Evolutionary conservation across 2,797 vertebrate species (phyloP).

Genomic region (Botia almorhae): DNA sequence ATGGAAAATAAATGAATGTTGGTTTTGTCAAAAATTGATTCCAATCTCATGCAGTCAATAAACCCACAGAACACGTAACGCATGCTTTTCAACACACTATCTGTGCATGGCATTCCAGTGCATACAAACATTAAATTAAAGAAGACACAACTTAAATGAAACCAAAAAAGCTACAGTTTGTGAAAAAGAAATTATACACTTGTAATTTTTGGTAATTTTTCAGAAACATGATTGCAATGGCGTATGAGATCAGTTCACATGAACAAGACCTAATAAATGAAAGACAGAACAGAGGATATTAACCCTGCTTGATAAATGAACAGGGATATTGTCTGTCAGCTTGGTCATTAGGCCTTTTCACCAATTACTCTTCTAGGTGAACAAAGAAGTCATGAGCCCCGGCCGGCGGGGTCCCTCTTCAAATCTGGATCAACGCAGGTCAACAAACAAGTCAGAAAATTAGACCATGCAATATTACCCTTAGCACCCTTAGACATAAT

Average conservation of each 20-base stretch:
- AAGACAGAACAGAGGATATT: slow-evolving; percentile 70
- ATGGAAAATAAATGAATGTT: slow-evolving; percentile 47
- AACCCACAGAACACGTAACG: slow-evolving; percentile 13
- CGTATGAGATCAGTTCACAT: slow-evolving; percentile 46
- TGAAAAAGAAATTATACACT: background rate
- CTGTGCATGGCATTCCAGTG: background rate
- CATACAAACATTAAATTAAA: background rate
- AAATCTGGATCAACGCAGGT: background rate
- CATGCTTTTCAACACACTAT: slow-evolving; percentile 17
- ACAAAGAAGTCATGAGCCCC: slow-evolving; percentile 36
- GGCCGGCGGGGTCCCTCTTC: slow-evolving; percentile 36
- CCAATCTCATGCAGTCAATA: slow-evolving; percentile 43
- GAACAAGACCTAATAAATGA: slow-evolving; percentile 72
- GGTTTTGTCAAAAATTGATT: slow-evolving; percentile 43
- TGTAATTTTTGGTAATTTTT: background rate
- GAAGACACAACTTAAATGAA: background rate
- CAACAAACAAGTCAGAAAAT: slow-evolving; percentile 46
- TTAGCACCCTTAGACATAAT: slow-evolving; percentile 28
- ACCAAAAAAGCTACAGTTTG: background rate
- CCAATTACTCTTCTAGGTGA: slow-evolving; percentile 55
- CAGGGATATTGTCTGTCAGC: slow-evolving; percentile 71
- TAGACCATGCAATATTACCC: slow-evolving; percentile 34
- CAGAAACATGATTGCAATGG: slow-evolving; percentile 47
- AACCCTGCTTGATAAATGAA: slow-evolving; percentile 79
- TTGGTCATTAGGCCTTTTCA: slow-evolving; percentile 67